Evolutionary conservation across 2,113 vertebrate genomes (phyloP).

Genomic region (Oreocharis arfaki): DNA sequence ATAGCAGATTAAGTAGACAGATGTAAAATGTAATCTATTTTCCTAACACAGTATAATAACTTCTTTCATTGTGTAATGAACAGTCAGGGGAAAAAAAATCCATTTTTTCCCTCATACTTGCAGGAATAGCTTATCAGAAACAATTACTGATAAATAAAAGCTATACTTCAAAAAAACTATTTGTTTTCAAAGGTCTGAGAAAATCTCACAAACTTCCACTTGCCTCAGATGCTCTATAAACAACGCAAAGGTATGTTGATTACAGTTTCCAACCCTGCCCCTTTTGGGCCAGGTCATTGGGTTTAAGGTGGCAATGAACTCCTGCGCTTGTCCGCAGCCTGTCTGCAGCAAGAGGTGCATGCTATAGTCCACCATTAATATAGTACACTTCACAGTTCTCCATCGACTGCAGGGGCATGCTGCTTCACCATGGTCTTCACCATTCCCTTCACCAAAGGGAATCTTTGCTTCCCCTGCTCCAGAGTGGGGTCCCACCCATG

Average conservation of each 20-base stretch:
- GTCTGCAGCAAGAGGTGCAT: background rate
- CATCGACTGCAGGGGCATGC: rapidly evolving
- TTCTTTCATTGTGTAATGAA: background rate
- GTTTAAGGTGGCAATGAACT: background rate
- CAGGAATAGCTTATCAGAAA: background rate
- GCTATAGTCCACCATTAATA: rapidly evolving
- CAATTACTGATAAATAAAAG: background rate
- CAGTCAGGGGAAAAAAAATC: background rate
- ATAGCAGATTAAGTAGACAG: background rate
- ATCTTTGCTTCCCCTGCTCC: background rate
- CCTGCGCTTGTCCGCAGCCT: background rate
- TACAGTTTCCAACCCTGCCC: background rate
- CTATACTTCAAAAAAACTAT: background rate
- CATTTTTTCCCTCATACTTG: rapidly evolving
- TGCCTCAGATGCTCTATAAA: background rate
- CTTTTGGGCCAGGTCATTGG: no score
- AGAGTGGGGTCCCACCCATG: background rate
- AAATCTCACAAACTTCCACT: slow-evolving; percentile 34
- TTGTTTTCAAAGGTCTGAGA: slow-evolving; percentile 11
- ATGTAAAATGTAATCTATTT: background rate
- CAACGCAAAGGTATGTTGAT: background rate
- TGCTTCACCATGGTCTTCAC: background rate
- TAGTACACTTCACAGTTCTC: background rate
- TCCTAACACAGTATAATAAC: background rate
- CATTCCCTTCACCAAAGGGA: no score